phyloP scores from a whole-genome alignment of 2,888 invertebrate species.

The Caenorhabditis wallacei region DNA sequence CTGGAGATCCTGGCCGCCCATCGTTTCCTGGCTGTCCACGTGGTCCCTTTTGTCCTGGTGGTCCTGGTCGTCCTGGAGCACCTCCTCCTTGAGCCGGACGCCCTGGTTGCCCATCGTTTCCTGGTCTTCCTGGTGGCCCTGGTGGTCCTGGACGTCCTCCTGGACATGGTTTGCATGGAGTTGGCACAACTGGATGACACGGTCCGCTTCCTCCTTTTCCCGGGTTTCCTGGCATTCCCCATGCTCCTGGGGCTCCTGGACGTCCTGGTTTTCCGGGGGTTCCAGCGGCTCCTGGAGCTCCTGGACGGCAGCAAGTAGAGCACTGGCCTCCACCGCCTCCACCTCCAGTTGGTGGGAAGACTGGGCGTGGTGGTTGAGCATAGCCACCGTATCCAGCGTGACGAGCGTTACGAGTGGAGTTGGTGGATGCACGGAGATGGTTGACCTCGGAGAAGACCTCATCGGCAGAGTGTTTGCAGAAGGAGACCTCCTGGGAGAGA shows the following conservation, averaged over 20 bases:
- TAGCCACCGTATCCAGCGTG: constrained; percentile 50
- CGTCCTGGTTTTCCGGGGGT: constrained; percentile 75
- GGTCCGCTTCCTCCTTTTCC: constrained; percentile 70
- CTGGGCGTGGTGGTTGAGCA: constrained; percentile 29
- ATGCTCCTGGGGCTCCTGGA: constrained; percentile 78
- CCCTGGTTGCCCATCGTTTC: constrained; percentile 69
- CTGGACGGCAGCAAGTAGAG: constrained; percentile 77
- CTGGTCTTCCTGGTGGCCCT: constrained; percentile 68
- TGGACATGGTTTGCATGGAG: constrained; percentile 81
- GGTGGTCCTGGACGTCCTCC: constrained; percentile 63
- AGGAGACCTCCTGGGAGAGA: constrained; percentile 55
- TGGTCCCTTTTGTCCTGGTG: constrained; percentile 60
- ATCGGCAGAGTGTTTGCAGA: constrained; percentile 59
- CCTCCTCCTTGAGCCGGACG: constrained; percentile 52
- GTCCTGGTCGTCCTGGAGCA: constrained; percentile 57
- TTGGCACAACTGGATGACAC: constrained; percentile 76
- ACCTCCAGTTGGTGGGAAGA: constrained; percentile 24
- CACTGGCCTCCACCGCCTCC: constrained; percentile 40
- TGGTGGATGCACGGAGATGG: constrained; percentile 47
- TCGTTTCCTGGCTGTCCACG: constrained; percentile 61
- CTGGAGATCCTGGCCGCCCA: constrained; percentile 60
- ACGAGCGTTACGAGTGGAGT: constrained; percentile 49
- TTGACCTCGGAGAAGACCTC: constrained; percentile 65
- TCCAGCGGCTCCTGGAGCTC: constrained; percentile 75
- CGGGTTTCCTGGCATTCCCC: constrained; percentile 77